A percentile compares a stretch with the other conserved stretches of the same genome.
Evolutionary conservation across 2,113 vertebrate genomes (phyloP).

Genomic region (Leucoraja erinaceus): DNA sequence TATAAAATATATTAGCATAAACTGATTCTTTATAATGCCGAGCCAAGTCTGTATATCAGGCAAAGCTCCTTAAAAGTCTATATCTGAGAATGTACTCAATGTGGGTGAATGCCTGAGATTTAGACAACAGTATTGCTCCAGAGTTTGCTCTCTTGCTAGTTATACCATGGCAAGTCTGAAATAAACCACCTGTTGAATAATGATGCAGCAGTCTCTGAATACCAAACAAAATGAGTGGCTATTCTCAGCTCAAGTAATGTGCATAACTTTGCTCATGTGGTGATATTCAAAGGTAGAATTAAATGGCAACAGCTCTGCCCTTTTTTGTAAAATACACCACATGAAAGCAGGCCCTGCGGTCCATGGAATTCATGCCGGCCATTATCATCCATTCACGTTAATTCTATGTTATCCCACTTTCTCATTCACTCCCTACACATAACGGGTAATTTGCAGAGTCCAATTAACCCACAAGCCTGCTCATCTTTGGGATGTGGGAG

Average conservation of each 20-base stretch:
- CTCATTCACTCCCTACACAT: too few species aligned
- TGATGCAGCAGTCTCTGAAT: background rate
- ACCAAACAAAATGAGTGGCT: background rate
- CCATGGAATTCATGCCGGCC: too few species aligned
- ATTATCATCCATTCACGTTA: too few species aligned
- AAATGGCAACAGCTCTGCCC: background rate
- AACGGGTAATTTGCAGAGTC: too few species aligned
- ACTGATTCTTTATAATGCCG: background rate
- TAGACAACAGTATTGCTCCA: background rate
- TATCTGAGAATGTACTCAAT: background rate
- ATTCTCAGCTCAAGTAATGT: too few species aligned
- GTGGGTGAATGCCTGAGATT: background rate
- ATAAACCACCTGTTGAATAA: background rate
- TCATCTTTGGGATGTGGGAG: too few species aligned
- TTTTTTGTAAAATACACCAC: too few species aligned
- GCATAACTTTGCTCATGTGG: too few species aligned
- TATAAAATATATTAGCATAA: conserved; percentile 2
- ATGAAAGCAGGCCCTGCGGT: too few species aligned
- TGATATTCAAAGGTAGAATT: background rate
- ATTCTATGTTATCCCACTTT: too few species aligned
- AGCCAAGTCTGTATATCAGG: background rate
- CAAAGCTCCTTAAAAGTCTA: background rate
- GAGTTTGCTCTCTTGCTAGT: background rate
- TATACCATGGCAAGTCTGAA: background rate
- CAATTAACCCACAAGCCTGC: too few species aligned